phyloP scores from a whole-genome alignment of 2,113 vertebrate species.

The Sporophila hypoxantha region DNA sequence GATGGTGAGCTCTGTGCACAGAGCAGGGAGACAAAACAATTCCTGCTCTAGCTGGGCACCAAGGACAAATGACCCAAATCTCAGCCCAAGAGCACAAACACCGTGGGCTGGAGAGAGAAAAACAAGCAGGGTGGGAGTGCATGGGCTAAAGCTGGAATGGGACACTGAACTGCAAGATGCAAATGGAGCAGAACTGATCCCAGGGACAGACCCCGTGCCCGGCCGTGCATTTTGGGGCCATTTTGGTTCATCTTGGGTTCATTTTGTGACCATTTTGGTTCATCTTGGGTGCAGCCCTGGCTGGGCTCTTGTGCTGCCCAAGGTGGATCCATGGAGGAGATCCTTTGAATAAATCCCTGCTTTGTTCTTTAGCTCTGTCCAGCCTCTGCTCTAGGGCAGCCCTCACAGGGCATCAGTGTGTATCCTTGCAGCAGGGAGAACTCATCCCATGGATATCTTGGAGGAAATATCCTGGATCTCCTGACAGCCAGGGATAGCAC shows the following conservation, averaged over 20 bases:
- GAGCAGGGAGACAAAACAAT: background rate
- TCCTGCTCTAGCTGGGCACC: background rate
- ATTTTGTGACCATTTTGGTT: background rate
- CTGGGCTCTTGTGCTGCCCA: background rate
- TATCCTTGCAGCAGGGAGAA: background rate
- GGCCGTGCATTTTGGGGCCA: background rate
- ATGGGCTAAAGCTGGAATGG: background rate
- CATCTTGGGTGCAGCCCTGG: background rate
- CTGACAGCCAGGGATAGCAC: background rate
- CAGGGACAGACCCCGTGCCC: background rate
- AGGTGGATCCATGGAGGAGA: background rate
- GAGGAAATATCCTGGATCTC: background rate
- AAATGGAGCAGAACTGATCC: background rate
- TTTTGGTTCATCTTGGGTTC: background rate
- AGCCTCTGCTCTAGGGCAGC: background rate
- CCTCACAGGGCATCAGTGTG: background rate
- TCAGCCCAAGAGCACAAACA: background rate
- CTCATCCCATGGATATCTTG: background rate
- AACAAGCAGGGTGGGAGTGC: background rate
- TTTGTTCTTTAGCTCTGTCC: background rate
- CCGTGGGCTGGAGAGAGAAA: background rate
- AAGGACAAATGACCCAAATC: background rate
- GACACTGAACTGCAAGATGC: background rate
- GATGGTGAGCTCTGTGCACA: background rate
- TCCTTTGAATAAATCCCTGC: background rate